Conservation (phyloP, 2,888 invertebrate genomes). For the Rhodophaea formosa region DNA sequence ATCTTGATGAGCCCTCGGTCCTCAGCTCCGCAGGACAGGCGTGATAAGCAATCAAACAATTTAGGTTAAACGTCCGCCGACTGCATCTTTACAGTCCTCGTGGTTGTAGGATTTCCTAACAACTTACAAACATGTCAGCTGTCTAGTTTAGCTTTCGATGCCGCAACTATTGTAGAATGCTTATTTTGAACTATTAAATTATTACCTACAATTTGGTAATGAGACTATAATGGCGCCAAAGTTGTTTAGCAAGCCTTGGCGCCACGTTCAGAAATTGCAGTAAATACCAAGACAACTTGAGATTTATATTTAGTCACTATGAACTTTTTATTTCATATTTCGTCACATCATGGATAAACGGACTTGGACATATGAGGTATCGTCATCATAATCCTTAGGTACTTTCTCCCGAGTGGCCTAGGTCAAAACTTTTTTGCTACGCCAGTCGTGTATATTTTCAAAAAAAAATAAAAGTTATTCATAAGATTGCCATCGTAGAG, state of each 20-base stretch:
- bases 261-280: not conserved
- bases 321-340: too few relatives aligned
- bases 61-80: slow-evolving; percentile 58
- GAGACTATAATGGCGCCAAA: not conserved
- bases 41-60: slow-evolving; percentile 70
- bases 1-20: slow-evolving; percentile 37
- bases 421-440: too few relatives aligned
- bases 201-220: slow-evolving; percentile 5
- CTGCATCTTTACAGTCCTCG: slow-evolving; percentile 28
- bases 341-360: too few relatives aligned
- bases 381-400: too few relatives aligned
- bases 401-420: too few relatives aligned
- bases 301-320: too few relatives aligned
- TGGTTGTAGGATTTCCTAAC: slow-evolving; percentile 39
- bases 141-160: slow-evolving; percentile 11
- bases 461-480: too few relatives aligned
- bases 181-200: slow-evolving; percentile 11
- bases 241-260: not conserved
- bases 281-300: not conserved
- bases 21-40: slow-evolving; percentile 38
- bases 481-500: too few relatives aligned
- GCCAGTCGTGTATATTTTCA: too few relatives aligned
- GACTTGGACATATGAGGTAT: too few relatives aligned
- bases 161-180: slow-evolving; percentile 10
- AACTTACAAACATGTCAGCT: slow-evolving; percentile 17